These are phyloP conservation scores for Blera fallax DNA, from an alignment of 2,888 invertebrate genomes.

Conservation along the genomic window DNA sequence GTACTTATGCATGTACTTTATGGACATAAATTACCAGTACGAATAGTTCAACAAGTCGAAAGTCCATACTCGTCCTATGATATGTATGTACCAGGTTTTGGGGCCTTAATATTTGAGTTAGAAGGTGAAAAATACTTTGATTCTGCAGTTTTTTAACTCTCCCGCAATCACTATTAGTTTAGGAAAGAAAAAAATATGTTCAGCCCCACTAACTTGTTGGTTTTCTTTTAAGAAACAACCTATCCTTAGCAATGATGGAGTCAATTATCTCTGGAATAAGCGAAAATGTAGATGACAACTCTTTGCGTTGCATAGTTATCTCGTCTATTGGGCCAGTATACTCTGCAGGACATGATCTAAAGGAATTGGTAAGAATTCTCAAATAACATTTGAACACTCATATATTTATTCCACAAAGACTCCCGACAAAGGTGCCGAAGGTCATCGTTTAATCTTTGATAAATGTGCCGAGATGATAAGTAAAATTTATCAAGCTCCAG, in stretches of 20 bases:
- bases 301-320: slow-evolving; percentile 91
- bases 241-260: slow-evolving; percentile 92
- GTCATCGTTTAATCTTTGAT: slow-evolving; percentile 89
- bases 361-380: slow-evolving; percentile 88
- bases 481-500: slow-evolving; percentile 88
- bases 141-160: too few species aligned
- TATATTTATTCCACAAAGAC: slow-evolving; percentile 3
- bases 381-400: not conserved
- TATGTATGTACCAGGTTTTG: too few species aligned
- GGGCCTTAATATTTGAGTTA: too few species aligned
- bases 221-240: slow-evolving; percentile 87
- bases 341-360: slow-evolving; percentile 98
- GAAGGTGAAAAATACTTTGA: too few species aligned
- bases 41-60: too few species aligned
- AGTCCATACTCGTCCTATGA: too few species aligned
- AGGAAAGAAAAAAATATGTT: too few species aligned
- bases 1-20: too few species aligned
- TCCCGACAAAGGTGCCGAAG: slow-evolving; percentile 82
- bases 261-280: slow-evolving; percentile 86
- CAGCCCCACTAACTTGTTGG: too few species aligned
- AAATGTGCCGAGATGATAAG: slow-evolving; percentile 90
- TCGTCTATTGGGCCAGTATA: slow-evolving; percentile 91
- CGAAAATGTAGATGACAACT: slow-evolving; percentile 83
- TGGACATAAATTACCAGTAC: too few species aligned
- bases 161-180: too few species aligned